phyloP scores from a whole-genome alignment of 2,888 invertebrate species.

The Xestoiulus laeticollis region DNA sequence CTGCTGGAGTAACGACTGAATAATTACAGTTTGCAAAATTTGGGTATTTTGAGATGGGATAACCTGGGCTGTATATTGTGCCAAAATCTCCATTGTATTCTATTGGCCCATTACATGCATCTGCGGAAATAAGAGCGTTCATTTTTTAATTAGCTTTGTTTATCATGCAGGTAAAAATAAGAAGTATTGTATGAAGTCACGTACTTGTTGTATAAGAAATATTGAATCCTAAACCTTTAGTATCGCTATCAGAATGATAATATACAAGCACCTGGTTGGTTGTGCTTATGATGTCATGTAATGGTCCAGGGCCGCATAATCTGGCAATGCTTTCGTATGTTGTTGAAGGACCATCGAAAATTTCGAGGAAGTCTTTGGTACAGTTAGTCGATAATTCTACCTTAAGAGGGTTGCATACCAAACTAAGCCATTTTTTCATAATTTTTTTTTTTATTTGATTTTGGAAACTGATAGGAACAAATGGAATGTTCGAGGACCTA shows the following conservation, averaged over 20 bases:
- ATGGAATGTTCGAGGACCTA: too few species aligned
- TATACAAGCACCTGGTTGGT: neutral
- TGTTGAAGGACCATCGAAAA: neutral
- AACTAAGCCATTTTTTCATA: too few species aligned
- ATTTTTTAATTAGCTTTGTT: too few species aligned
- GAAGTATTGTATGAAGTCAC: too few species aligned
- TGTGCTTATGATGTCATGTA: neutral
- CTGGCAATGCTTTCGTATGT: neutral
- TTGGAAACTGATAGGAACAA: too few species aligned
- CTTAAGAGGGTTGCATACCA: too few species aligned
- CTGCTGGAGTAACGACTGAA: neutral
- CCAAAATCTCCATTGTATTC: neutral
- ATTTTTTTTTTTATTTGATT: too few species aligned
- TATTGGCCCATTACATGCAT: neutral
- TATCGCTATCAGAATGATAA: neutral
- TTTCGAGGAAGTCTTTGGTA: neutral
- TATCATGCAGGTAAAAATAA: too few species aligned
- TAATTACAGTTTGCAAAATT: neutral
- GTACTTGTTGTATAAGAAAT: neutral
- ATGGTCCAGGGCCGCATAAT: neutral
- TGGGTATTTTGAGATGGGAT: neutral
- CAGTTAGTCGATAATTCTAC: neutral
- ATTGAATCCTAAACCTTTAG: neutral
- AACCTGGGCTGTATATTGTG: neutral
- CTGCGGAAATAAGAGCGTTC: neutral